Evolutionary conservation across 1,140 invertebrate species (phyloP).

Genomic region (Psix sp.): DNA sequence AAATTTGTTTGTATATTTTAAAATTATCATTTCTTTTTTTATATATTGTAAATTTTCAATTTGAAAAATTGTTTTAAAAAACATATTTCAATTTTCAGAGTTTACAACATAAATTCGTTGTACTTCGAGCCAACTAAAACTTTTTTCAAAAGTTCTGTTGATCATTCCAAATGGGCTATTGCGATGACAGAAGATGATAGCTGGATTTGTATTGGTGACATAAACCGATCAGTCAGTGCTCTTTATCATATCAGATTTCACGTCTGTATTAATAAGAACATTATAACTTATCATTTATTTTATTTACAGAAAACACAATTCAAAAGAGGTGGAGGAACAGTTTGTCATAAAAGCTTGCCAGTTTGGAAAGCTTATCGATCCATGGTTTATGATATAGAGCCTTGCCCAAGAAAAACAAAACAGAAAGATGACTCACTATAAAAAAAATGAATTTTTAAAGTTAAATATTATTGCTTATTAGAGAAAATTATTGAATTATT

Average conservation of each 20-base stretch:
- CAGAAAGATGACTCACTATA: no score
- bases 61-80: background rate
- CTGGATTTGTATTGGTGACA: constrained; percentile 94
- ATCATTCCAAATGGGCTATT: constrained; percentile 96
- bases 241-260: constrained; percentile 1
- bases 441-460: no score
- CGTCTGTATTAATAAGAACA: background rate
- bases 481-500: no score
- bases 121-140: constrained; percentile 77
- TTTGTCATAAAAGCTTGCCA: constrained; percentile 81
- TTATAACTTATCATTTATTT: constrained; percentile 4
- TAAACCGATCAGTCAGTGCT: constrained; percentile 89
- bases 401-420: no score
- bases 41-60: background rate
- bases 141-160: constrained; percentile 84
- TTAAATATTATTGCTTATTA: no score
- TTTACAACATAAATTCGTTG: constrained; percentile 83
- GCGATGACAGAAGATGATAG: constrained; percentile 72
- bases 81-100: constrained; percentile 74
- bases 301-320: constrained; percentile 83
- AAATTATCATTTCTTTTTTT: no score
- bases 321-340: constrained; percentile 87
- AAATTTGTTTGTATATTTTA: no score
- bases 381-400: constrained; percentile 73
- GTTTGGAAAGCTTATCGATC: constrained; percentile 79